Evolutionary conservation across 1,140 invertebrate genomes (phyloP), one percentile per base, ranked within the genome.

Genomic region (Drosophila sproati): DNA sequence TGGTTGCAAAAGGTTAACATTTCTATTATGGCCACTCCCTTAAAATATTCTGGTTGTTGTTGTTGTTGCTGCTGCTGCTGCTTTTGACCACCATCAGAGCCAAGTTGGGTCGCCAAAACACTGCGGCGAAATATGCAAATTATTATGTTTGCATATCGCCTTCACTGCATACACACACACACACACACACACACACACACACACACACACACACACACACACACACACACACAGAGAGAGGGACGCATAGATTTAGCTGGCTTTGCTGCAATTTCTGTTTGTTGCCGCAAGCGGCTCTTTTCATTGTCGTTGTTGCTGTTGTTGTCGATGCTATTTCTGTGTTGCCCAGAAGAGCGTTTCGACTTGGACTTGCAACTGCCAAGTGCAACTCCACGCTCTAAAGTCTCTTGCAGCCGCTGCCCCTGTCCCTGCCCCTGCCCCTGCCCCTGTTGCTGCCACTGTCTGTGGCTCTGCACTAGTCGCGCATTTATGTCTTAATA

Each of bases 401-500:
- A 20, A 20, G 20, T 20, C 20, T 20, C 20, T 20, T 20, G 20
- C 20, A 29, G 50, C 29, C 35, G 20, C 31, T 48, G 37, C 39
- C 52, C 3, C 52, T 29, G 20, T 12, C 8, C 8, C 8, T 10
- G 39, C 39, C 39, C 6, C 39, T 3, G 20, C 39, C 8, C 8
- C 8, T 10, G 39, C 39, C 39, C 6, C 39, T 3, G 20, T 20
- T 20, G 4, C 43, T n/a, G 55, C 34, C 29, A 20, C 20, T 20
- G 1, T 5, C 32, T 67, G 31, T 43, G 12, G 47, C 56, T 20
- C 39, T 4, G 39, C 10, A 34, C 34, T 34, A 34, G 4, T 5
- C 2, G 6, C 74, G 61, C 74, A 75, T 78, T 78, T 81, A 81
- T 81, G 76, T 81, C 78, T 81, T 76, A 81, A 81, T 81, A 81